Conservation (phyloP, 2,888 invertebrate species). For the Cecidostiba fungosa region DNA sequence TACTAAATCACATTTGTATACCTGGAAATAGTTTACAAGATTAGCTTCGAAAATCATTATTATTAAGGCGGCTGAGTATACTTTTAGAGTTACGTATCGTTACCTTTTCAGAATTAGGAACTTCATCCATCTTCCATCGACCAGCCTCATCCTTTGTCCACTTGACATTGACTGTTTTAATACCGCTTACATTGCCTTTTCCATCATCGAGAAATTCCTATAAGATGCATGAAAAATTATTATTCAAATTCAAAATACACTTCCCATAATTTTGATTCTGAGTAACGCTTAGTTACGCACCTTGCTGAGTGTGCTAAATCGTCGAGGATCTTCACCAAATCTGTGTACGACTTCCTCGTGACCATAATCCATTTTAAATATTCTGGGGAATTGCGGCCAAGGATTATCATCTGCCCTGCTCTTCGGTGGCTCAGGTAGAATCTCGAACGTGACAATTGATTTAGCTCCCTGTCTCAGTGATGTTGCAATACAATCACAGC, state of each 20-base stretch:
- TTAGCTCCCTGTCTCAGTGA: slow-evolving; percentile 96
- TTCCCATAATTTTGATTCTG: not conserved
- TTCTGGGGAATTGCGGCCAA: slow-evolving; percentile 99
- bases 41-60: not conserved
- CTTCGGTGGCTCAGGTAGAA: slow-evolving; percentile 94
- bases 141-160: slow-evolving; percentile 97
- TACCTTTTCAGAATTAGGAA: slow-evolving; percentile 88
- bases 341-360: slow-evolving; percentile 93
- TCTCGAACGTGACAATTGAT: slow-evolving; percentile 97
- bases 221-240: slow-evolving; percentile 11
- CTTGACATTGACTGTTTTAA: slow-evolving; percentile 93
- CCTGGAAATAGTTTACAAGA: slow-evolving; percentile 73
- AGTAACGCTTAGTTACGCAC: slow-evolving; percentile 73
- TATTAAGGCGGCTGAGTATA: not conserved
- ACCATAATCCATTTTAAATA: slow-evolving; percentile 98
- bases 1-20: slow-evolving; percentile 94
- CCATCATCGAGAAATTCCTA: slow-evolving; percentile 95
- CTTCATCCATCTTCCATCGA: slow-evolving; percentile 96
- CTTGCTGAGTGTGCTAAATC: slow-evolving; percentile 96
- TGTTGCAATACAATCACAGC: slow-evolving; percentile 99
- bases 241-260: not conserved
- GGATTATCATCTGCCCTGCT: slow-evolving; percentile 94
- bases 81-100: slow-evolving; percentile 19
- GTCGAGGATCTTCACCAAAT: slow-evolving; percentile 95
- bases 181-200: slow-evolving; percentile 93